Base-by-base conservation (phyloP, 2,888 invertebrate species). In the Hirtodrosophila alboralis region DNA sequence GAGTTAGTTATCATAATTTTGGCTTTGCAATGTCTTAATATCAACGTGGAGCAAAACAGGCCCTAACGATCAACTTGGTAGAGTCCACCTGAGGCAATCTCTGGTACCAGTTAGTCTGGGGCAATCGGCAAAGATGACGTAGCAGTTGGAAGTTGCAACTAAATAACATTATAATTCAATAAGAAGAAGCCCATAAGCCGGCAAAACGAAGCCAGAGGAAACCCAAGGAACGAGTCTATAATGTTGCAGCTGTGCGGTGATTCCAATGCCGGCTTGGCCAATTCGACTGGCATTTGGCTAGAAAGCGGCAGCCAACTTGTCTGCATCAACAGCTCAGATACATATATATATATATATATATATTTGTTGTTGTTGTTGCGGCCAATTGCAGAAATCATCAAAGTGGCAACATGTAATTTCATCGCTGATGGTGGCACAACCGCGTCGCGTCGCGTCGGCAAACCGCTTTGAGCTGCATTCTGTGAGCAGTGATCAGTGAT, bases 301-400 rank as follows among this genome's bases (percentile, higher is more conserved):
- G 73, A 57, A 70, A 62, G 61, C 75, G 60, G 83, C 83, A 79
- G 79, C 83, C 81, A 84, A 65, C 23, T 48, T 75, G 83, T 78
- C 81, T 81, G 85, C 75, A 40, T 12, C 40, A 52, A 43, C 51
- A 38, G 41, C 34, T 51, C 41, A 21, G 18, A 21, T 44, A 40
- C 18, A 18, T 18, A 18, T 2, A 18, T 18, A 18, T 5, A 18
- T 18, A 18, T 2, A 18, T 18, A 18, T 18, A 18, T 18, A 18
- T 18, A 18, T 18, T 21, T 16, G 49, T 12, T 33, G 37, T 12
- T 52, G 53, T 30, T 75, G 67, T 71, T 75, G 74, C 26, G 68
- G 66, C 75, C 83, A 83, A 83, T 83, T 85, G 85, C 56, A 85
- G 85, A 83, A 83, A 84, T 85, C 75, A 83, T 83, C 69, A 79